Base-by-base conservation (phyloP, 2,888 invertebrate species). In the Cosmopolites sordidus region DNA sequence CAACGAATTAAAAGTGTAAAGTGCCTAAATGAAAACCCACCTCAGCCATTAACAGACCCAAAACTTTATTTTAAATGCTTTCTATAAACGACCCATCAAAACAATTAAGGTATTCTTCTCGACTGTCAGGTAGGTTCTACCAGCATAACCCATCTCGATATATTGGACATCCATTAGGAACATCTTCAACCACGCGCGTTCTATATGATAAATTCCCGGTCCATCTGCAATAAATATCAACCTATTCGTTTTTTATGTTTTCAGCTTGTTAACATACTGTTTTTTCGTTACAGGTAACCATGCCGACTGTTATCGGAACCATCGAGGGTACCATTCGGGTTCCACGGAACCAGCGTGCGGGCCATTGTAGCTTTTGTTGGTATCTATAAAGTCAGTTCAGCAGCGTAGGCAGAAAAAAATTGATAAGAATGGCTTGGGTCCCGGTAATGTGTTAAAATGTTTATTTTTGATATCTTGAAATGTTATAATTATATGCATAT, bases 241-340 rank as follows among this genome's bases (percentile, higher is more conserved):
- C 15, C 38, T 49, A 22, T 51, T 46, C 29, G 29, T 53, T 61
- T 59, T 60, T 57, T 58, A 62, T 63, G 61, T 65, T 62, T 62
- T 58, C 55, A 61, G 55, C 66, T 68, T 70, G 71, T 72, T 70
- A 71, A 72, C 70, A 71, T 64, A 64, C 61, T 65, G 69, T 67
- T 70, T 69, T 67, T 66, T 63, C 62, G 58, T 70, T 72, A 61
- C 72, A 72, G 72, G 72, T 72, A 71, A 72, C 68, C 64, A 63
- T 65, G 65, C 66, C 68, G 64, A 60, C 59, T 63, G 61, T 68
- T 69, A 69, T 70, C 69, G 62, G 17, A 47, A 43, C 43, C 54
- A 48, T 46, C 54, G 43, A 46, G 30, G 47, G 43, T n/a, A 47
- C 50, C 54, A 51, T 51, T 55, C 50, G 46, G 51, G 46, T 38